Evolutionary conservation across 1,140 invertebrate genomes (phyloP).

Genomic region (Choristoneura fumiferana): DNA sequence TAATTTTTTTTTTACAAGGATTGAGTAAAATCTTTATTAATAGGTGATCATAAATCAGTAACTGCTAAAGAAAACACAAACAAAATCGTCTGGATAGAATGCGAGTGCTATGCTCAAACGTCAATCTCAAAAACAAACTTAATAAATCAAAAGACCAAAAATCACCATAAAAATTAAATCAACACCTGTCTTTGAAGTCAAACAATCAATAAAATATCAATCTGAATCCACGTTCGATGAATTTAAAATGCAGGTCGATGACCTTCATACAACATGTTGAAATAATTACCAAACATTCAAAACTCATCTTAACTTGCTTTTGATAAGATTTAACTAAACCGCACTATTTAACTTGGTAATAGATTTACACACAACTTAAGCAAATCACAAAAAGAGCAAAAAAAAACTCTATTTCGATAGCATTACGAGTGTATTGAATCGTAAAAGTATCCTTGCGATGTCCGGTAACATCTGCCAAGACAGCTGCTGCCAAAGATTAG

Average conservation of each 20-base stretch:
- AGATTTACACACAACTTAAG: background rate
- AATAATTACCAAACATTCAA: background rate
- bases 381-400: background rate
- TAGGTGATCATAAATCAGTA: too few relatives aligned
- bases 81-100: too few relatives aligned
- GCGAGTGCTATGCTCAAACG: too few relatives aligned
- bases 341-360: background rate
- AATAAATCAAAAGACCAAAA: conserved; percentile 14
- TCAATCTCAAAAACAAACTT: background rate
- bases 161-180: conserved; percentile 4
- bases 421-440: conserved; percentile 3
- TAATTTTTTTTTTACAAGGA: too few relatives aligned
- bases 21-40: too few relatives aligned
- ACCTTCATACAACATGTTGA: background rate
- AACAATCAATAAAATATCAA: conserved; percentile 19
- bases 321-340: background rate
- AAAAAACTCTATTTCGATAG: background rate
- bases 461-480: conserved; percentile 16
- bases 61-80: too few relatives aligned
- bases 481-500: conserved; percentile 18
- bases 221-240: conserved; percentile 9
- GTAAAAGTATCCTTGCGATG: background rate
- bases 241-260: conserved; percentile 8
- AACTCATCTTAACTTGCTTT: background rate
- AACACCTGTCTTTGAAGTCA: conserved; percentile 16